These are phyloP conservation scores for Mobula hypostoma DNA, from an alignment of 2,113 vertebrate species.

Conservation along the genomic window DNA sequence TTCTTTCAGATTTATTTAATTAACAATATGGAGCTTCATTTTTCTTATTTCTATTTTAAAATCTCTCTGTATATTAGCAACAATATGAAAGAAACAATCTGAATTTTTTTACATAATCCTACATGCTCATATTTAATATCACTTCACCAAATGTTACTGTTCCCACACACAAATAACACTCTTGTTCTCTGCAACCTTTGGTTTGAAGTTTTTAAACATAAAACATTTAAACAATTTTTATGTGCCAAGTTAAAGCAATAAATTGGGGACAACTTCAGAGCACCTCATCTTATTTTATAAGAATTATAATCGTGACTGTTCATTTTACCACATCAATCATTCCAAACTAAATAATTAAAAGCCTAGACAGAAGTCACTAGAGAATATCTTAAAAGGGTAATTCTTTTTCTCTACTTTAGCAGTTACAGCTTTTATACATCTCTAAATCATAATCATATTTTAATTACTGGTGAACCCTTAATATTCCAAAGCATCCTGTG, in stretches of 20 bases:
- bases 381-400: slow-evolving; percentile 12
- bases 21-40: neutral
- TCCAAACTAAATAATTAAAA: slow-evolving; percentile 16
- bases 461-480: neutral
- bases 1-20: neutral
- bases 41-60: neutral
- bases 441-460: slow-evolving; percentile 23
- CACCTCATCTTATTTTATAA: neutral
- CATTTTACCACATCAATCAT: slow-evolving; percentile 13
- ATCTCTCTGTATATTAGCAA: neutral
- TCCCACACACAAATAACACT: neutral
- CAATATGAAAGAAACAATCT: neutral
- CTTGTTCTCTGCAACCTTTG: neutral
- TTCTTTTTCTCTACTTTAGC: neutral
- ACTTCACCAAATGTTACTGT: neutral
- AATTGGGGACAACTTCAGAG: neutral
- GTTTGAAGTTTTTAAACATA: slow-evolving; percentile 8
- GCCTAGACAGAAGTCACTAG: neutral
- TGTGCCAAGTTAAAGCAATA: neutral
- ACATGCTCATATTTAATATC: neutral
- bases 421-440: neutral
- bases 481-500: neutral
- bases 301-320: neutral
- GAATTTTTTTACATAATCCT: too few species aligned
- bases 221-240: neutral